Evolutionary conservation across 2,888 invertebrate genomes (phyloP).

Genomic region (Tridacna gigas): DNA sequence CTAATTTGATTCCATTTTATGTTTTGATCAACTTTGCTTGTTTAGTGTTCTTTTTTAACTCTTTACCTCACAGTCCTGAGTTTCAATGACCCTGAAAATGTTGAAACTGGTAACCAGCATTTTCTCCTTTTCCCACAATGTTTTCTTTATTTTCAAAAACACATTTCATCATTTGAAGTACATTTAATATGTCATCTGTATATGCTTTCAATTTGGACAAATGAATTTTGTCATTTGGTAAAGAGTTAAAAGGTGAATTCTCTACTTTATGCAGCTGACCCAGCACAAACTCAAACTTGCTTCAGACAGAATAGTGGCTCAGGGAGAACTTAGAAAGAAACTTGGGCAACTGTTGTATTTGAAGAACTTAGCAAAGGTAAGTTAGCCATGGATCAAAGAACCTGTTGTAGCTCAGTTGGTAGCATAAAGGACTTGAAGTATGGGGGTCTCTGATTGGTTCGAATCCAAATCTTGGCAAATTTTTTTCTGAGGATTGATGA

Average conservation of each 20-base stretch:
- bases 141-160: background rate
- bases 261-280: slow-evolving; percentile 55
- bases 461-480: too few species aligned
- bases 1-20: too few species aligned
- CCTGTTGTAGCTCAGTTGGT: too few species aligned
- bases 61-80: too few species aligned
- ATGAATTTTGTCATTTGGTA: background rate
- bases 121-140: background rate
- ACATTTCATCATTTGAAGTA: background rate
- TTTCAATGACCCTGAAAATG: too few species aligned
- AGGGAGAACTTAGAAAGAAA: slow-evolving; percentile 86
- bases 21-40: too few species aligned
- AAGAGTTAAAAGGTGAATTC: background rate
- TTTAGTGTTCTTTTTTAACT: too few species aligned
- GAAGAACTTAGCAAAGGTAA: slow-evolving; percentile 87
- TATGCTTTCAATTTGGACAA: background rate
- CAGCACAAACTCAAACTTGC: slow-evolving; percentile 76
- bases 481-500: too few species aligned
- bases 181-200: background rate
- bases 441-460: too few species aligned
- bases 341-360: slow-evolving; percentile 89
- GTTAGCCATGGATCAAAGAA: background rate
- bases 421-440: too few species aligned
- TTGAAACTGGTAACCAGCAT: background rate
- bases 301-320: slow-evolving; percentile 79